Conservation (phyloP, 1,140 invertebrate genomes). For the Vanessa tameamea region DNA sequence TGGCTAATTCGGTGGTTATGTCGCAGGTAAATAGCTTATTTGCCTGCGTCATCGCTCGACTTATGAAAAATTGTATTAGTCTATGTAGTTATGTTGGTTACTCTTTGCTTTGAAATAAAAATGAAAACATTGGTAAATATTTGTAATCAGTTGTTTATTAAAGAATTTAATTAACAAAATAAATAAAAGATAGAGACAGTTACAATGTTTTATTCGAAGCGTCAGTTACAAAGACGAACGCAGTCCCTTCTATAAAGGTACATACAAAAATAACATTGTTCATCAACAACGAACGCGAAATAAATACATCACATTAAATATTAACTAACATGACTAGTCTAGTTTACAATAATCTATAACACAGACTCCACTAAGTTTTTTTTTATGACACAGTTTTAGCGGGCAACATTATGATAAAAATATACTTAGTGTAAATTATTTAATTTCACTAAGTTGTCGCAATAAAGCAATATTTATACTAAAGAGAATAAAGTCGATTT, state of each 20-base stretch:
- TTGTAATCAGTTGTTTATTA: too few species aligned
- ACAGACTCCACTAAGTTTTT: not conserved
- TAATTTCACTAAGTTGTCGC: too few species aligned
- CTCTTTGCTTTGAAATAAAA: too few species aligned
- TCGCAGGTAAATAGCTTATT: too few species aligned
- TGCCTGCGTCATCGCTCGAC: too few species aligned
- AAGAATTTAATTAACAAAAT: slow-evolving; percentile 6
- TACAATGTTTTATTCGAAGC: slow-evolving; percentile 66
- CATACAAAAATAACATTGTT: slow-evolving; percentile 54
- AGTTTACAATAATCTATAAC: slow-evolving; percentile 6
- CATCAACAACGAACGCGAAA: slow-evolving; percentile 34
- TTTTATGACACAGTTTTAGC: not conserved
- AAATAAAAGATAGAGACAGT: slow-evolving; percentile 49
- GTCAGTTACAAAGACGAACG: slow-evolving; percentile 63
- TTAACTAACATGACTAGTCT: slow-evolving; percentile 14
- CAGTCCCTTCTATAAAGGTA: slow-evolving; percentile 45
- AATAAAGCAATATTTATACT: not conserved
- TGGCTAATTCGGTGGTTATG: too few species aligned
- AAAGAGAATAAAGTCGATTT: not conserved
- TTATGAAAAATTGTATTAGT: too few species aligned
- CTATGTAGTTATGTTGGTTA: too few species aligned
- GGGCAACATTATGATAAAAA: not conserved
- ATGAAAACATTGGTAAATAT: too few species aligned
- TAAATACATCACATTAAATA: slow-evolving; percentile 35
- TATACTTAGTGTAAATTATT: too few species aligned